Base-by-base conservation (phyloP, 2,113 vertebrate species). In the Corythornis cristatus region DNA sequence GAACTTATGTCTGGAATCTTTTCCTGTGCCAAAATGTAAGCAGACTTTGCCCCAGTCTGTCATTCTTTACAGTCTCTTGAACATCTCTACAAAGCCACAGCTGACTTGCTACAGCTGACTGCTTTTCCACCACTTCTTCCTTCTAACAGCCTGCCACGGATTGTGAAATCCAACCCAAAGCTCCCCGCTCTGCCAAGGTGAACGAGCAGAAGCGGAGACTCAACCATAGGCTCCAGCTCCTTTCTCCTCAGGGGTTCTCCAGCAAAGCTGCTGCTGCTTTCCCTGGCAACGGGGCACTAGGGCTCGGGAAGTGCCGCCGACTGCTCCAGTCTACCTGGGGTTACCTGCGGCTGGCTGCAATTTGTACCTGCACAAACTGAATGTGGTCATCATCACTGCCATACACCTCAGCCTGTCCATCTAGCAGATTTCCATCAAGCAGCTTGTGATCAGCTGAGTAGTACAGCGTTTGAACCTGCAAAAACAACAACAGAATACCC, bases 401-500 rank as follows among this genome's bases (percentile, higher is more conserved):
- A 99, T 99, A 99, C 98, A 99, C 98, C 98, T 99, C 99, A 98
- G 98, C 98, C 98, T 99, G 99, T 98, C 98, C 98, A 97, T 99
- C 99, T 98, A 99, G 98, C 97, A 98, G 98, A 98, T 98, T 98
- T 98, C 99, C 99, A 98, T 99, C 99, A 98, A 99, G 98, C 98
- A 99, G 98, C 98, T 99, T 99, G 98, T 99, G 99, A 98, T 99
- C 99, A 97, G 99, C 98, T 98, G 99, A 99, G 98, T 99, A 99
- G 99, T 99, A 99, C 98, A 99, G 98, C 97, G 98, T 99, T 99
- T 99, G 99, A 98, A 99, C 99, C 99, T 99, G 99, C 95, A 99
- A 99, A 97, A 98, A 99, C 99, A 99, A 98, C 98, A 98, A 99
- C 98, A 99, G 98, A 98, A 99, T 95, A 99, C 98, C 99, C 99